These are phyloP conservation scores for Mixornis gularis DNA, from an alignment of 2,113 vertebrate genomes.

Conservation along the genomic window DNA sequence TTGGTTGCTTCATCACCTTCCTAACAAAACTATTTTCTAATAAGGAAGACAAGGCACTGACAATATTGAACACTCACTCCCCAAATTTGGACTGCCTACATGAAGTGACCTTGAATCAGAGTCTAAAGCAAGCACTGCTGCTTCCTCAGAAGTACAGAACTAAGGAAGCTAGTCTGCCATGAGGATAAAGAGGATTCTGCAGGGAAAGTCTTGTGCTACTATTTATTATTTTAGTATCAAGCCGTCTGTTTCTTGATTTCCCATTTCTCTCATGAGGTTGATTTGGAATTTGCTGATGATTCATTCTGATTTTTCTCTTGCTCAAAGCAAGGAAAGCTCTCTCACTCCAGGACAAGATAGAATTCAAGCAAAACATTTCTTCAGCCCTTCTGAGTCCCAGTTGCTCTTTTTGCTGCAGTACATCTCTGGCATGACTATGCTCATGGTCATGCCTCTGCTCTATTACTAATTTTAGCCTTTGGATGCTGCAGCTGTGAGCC, in stretches of 20 bases:
- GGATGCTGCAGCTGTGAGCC: conserved; percentile 1
- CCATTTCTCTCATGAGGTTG: background rate
- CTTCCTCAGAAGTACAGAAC: conserved; percentile 2
- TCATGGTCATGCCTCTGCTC: background rate
- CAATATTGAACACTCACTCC: background rate
- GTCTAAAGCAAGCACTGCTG: background rate
- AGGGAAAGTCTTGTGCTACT: background rate
- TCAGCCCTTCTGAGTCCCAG: background rate
- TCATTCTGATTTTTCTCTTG: background rate
- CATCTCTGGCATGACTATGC: background rate
- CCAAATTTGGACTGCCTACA: background rate
- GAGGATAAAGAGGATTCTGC: background rate
- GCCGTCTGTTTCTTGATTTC: background rate
- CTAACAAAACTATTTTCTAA: background rate
- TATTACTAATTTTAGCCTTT: conserved; percentile 28
- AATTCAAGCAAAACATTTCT: background rate
- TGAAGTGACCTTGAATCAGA: background rate
- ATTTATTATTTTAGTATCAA: background rate
- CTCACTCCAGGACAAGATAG: background rate
- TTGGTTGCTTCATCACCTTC: background rate
- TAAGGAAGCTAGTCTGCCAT: background rate
- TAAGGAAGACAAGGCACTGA: background rate
- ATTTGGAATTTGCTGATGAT: background rate
- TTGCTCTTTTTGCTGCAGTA: background rate
- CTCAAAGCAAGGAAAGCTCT: background rate